A percentile compares a stretch with the other conserved stretches of the same genome.
Conservation (phyloP, 2,113 vertebrate genomes). For the Lampris incognitus region DNA sequence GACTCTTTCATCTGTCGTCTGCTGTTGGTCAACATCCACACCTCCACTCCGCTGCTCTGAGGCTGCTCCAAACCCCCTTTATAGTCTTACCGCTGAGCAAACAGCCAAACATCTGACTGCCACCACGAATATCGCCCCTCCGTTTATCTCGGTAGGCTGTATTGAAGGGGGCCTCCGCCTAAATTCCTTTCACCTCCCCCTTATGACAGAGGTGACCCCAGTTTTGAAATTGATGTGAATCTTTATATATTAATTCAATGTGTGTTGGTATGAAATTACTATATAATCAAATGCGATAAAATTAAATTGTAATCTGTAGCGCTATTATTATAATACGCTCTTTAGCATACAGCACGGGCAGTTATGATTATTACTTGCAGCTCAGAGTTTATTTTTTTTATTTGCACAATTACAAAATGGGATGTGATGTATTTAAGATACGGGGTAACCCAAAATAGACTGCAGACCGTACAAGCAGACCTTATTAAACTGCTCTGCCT, state of each 20-base stretch:
- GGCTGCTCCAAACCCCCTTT: constrained; percentile 14
- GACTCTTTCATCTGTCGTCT: constrained; percentile 78
- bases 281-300: too few relatives aligned
- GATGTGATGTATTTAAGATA: neutral
- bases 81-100: constrained; percentile 6
- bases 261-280: too few relatives aligned
- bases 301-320: too few relatives aligned
- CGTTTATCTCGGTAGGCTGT: neutral
- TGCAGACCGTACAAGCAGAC: constrained; percentile 34
- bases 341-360: too few relatives aligned
- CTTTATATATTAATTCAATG: neutral
- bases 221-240: neutral
- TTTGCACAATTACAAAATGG: neutral
- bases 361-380: too few relatives aligned
- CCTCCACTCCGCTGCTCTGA: constrained; percentile 43
- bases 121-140: neutral
- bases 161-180: neutral
- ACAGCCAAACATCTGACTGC: constrained; percentile 33
- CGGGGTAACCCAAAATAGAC: neutral
- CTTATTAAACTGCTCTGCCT: constrained; percentile 10
- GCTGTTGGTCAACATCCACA: constrained; percentile 73
- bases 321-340: too few relatives aligned
- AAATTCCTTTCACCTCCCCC: neutral
- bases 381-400: neutral
- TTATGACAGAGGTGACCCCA: too few relatives aligned